Evolutionary conservation across 30 jellyfish, hydroid and myxozoan genomes (phyloP).

Genomic region (Clytia hemisphaerica): DNA sequence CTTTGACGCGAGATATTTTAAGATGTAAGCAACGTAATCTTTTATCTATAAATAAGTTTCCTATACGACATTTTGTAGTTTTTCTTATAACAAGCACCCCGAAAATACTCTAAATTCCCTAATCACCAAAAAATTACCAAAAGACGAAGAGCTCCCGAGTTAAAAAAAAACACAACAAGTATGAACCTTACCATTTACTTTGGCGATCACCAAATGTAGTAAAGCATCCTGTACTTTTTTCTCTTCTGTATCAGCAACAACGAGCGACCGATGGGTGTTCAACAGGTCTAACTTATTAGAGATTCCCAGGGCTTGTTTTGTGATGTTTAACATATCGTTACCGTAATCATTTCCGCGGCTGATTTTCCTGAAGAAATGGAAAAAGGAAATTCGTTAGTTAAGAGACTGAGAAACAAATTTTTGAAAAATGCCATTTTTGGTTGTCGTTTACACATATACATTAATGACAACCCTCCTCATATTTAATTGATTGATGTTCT

Average conservation of each 20-base stretch:
- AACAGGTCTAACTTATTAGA: conserved; percentile 51
- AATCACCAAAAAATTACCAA: not conserved
- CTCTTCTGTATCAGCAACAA: conserved; percentile 57
- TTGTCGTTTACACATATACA: no score
- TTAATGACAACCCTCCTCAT: no score
- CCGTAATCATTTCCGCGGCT: no score
- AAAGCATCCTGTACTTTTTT: conserved; percentile 33
- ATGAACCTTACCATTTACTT: conserved; percentile 48
- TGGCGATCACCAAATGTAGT: conserved; percentile 36
- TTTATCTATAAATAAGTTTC: no score
- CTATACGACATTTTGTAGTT: no score
- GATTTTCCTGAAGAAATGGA: no score
- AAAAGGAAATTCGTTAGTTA: no score
- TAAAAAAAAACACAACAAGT: not conserved
- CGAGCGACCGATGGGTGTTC: conserved; percentile 41
- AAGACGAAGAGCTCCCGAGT: not conserved
- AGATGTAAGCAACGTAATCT: no score
- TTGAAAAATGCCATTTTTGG: no score
- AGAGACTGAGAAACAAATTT: no score
- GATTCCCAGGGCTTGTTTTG: conserved; percentile 23
- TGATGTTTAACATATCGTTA: conserved; percentile 10
- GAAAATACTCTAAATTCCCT: not conserved
- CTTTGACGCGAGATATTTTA: no score
- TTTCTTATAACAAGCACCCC: not conserved
- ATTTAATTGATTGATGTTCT: no score